Base-by-base conservation (phyloP, 2,113 vertebrate genomes). In the Neodontobutis hainanensis region DNA sequence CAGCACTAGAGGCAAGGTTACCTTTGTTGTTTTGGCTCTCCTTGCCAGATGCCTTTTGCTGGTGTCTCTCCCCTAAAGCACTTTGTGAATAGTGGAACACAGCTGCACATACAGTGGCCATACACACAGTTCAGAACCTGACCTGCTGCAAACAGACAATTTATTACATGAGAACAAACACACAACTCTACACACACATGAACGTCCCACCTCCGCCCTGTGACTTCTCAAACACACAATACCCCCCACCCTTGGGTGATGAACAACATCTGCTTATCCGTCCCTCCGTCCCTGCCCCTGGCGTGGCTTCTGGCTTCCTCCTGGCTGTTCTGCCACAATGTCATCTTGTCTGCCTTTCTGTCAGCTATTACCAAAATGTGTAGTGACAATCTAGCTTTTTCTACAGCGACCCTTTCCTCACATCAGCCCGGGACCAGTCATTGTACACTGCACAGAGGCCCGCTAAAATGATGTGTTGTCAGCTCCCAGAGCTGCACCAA, bases 261-360 rank as follows among this genome's bases (percentile, higher is more conserved):
- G 84, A 85, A 85, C 86, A 89, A 92, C 92, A 93, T 92, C 91
- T 94, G 92, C 87, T 93, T 92, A 90, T 91, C 91, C 86, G 52
- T 85, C 84, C 86, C 85, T 85, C 61, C 79, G 82, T 87, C 80
- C 72, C 82, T 82, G 92, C 92, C 90, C 86, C 86, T 89, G 88
- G 91, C 91, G 35, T 88, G 86, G 89, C 91, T 92, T 80, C 79
- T 84, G 90, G 91, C 89, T 78, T 85, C 84, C 93, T 89, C 78
- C 85, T 89, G 91, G 91, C 89, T 90, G 83, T 77, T 61, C 83
- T 85, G 89, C 87, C 89, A 89, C 91, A 91, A 92, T 93, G 90
- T 92, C 89, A 94, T 92, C 84, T 73, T 77, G 82, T 88, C 82
- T 84, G 81, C 84, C 69, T 91, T 81, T 90, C 91, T 92, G 90